Conservation (phyloP, 2,797 vertebrate genomes). For the Pristis pectinata region DNA sequence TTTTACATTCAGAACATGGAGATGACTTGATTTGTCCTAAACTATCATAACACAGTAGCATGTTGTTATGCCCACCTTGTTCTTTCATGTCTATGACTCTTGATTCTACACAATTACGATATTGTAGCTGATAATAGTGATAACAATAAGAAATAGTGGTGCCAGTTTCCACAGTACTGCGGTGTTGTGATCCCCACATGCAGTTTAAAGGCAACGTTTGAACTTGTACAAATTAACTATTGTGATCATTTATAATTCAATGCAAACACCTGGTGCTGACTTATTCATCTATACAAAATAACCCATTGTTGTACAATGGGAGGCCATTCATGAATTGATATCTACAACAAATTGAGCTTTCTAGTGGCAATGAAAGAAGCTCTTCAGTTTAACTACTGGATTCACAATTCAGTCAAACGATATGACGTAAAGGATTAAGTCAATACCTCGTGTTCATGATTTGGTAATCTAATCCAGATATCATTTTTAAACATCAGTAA, state of each 20-base stretch:
- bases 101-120: not conserved
- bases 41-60: not conserved
- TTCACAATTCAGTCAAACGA: constrained; percentile 54
- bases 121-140: not conserved
- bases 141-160: constrained; percentile 25
- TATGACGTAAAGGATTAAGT: constrained; percentile 53
- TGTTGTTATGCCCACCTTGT: too few species aligned
- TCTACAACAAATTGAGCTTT: not conserved
- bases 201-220: not conserved
- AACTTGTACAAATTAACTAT: constrained; percentile 31
- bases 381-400: constrained; percentile 50
- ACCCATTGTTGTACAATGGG: not conserved
- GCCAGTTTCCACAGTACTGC: not conserved
- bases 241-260: not conserved
- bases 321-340: not conserved
- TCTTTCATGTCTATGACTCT: not conserved
- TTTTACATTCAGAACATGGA: not conserved
- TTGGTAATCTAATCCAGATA: constrained; percentile 48
- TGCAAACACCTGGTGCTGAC: constrained; percentile 37
- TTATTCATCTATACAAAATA: constrained; percentile 38
- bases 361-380: not conserved
- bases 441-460: constrained; percentile 46
- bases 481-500: constrained; percentile 27
- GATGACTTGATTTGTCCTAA: not conserved
- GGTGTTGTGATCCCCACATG: not conserved